A percentile compares a stretch with the other conserved stretches of the same genome.
phyloP scores from a whole-genome alignment of 2,888 invertebrate genomes.

The Harmothoe impar region DNA sequence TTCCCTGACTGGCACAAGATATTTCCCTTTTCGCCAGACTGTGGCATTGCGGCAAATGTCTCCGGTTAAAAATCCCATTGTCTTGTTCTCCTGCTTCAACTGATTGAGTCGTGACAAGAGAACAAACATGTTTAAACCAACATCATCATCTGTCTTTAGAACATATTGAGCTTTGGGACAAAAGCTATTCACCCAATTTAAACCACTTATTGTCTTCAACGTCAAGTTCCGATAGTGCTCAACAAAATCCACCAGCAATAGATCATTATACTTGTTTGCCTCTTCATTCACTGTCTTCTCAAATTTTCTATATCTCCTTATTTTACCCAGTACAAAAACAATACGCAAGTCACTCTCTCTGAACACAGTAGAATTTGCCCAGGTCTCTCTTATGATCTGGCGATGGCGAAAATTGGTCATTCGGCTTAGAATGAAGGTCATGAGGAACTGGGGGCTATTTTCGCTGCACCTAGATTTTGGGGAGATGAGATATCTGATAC shows the following conservation, averaged over 20 bases:
- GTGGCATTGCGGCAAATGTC: not conserved
- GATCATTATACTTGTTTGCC: not conserved
- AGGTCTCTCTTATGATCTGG: not conserved
- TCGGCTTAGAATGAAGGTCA: no score
- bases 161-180: not conserved
- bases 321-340: not conserved
- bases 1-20: not conserved
- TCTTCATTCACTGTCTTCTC: not conserved
- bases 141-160: constrained; percentile 1
- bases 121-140: not conserved
- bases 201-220: not conserved
- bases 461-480: no score
- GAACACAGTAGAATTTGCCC: not conserved
- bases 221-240: not conserved
- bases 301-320: not conserved
- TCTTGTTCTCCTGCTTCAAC: not conserved
- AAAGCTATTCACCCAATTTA: not conserved
- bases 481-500: no score
- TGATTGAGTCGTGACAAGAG: not conserved
- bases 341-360: not conserved
- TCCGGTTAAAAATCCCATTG: not conserved
- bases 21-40: not conserved
- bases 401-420: no score
- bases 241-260: not conserved
- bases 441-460: no score